Percentiles rank a stretch among this genome's conserved stretches.
phyloP scores from a whole-genome alignment of 2,797 vertebrate genomes.

The Remorina albescens region DNA sequence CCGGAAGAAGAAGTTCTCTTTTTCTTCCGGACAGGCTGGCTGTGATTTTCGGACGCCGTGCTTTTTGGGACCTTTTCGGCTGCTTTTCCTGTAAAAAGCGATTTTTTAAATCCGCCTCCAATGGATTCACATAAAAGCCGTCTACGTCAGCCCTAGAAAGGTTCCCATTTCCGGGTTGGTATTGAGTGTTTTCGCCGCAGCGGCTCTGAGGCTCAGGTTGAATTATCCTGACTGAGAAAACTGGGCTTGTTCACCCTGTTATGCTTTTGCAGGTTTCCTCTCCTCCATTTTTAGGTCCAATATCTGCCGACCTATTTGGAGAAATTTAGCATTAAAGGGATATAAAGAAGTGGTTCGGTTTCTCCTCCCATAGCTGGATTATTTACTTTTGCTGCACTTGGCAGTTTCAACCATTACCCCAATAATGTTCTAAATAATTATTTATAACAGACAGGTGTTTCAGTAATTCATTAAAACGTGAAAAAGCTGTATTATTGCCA shows the following conservation, averaged over 20 bases:
- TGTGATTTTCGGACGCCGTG: constrained; percentile 32
- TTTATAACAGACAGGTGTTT: too few species aligned
- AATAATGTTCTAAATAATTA: too few species aligned
- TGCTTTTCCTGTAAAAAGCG: not conserved
- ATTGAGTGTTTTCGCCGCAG: constrained; percentile 38
- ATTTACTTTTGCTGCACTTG: not conserved
- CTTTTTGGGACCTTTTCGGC: not conserved
- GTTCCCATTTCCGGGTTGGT: constrained; percentile 19
- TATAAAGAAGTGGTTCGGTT: not conserved
- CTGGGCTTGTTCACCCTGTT: not conserved
- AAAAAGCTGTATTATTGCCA: too few species aligned
- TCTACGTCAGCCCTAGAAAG: not conserved
- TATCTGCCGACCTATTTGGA: not conserved
- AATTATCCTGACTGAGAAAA: constrained; percentile 17
- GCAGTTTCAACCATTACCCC: too few species aligned
- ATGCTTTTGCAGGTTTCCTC: too few species aligned
- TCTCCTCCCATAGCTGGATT: not conserved
- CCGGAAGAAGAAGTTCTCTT: constrained; percentile 79
- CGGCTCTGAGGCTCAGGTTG: constrained; percentile 24
- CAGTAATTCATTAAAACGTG: too few species aligned
- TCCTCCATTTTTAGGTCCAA: not conserved
- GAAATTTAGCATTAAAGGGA: not conserved
- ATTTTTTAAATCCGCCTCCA: not conserved
- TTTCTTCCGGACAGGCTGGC: constrained; percentile 63
- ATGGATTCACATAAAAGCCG: not conserved